Evolutionary conservation across 1,140 invertebrate species (phyloP).

Genomic region (Stenopsyche tienmushanensis): DNA sequence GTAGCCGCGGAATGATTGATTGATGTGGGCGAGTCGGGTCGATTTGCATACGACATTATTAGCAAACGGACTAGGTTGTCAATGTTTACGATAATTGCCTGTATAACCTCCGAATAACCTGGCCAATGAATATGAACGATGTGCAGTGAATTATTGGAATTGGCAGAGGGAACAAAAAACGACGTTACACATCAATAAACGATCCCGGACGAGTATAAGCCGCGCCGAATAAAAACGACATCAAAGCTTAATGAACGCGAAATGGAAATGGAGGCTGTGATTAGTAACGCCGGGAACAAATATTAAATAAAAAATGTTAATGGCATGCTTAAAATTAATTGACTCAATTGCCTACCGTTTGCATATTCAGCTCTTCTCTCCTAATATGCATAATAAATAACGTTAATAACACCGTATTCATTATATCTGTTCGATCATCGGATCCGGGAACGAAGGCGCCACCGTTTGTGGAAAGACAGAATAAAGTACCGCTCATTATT

Average conservation of each 20-base stretch:
- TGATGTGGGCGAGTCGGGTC: conserved; percentile 10
- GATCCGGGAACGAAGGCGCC: not conserved
- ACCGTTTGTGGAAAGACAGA: no score
- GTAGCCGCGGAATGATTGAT: conserved; percentile 15
- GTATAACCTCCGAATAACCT: conserved; percentile 32
- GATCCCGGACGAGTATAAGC: not conserved
- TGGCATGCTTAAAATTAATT: not conserved
- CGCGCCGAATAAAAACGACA: not conserved
- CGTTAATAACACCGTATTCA: not conserved
- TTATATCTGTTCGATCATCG: not conserved
- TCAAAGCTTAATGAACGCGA: conserved; percentile 1
- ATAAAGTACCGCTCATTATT: no score
- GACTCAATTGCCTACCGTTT: not conserved
- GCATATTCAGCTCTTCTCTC: not conserved
- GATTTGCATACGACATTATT: conserved; percentile 30
- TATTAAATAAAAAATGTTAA: not conserved
- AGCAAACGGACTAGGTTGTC: conserved; percentile 3
- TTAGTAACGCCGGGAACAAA: no score
- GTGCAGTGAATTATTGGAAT: not conserved
- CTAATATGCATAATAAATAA: not conserved
- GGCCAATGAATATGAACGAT: conserved; percentile 25
- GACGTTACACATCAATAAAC: conserved; percentile 13
- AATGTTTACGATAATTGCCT: conserved; percentile 33
- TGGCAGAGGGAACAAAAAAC: not conserved
- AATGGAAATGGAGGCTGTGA: conserved; percentile 13